Conservation (phyloP, 2,113 vertebrate species). For the Daboia siamensis region DNA sequence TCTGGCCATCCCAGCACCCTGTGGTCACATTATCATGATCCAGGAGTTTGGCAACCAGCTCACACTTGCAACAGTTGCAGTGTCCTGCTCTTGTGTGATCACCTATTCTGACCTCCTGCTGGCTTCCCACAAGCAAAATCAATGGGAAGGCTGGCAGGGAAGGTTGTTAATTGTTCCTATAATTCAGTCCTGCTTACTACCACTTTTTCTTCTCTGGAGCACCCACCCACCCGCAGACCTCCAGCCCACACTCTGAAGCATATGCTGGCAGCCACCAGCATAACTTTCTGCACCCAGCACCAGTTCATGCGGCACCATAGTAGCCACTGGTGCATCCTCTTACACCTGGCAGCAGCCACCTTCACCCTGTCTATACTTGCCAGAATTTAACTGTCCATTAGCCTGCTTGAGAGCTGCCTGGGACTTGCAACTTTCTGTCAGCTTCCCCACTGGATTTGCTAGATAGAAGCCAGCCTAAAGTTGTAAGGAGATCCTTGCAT, state of each 20-base stretch:
- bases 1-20: background rate
- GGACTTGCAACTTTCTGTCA: background rate
- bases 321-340: background rate
- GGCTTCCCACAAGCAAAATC: background rate
- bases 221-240: background rate
- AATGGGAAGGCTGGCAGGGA: background rate
- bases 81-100: background rate
- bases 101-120: background rate
- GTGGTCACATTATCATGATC: background rate
- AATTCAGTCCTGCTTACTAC: background rate
- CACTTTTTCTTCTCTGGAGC: background rate
- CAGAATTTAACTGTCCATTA: background rate
- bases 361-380: background rate
- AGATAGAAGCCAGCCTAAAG: background rate
- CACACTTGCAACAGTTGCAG: background rate
- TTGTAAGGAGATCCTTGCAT: background rate
- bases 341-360: background rate
- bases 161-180: background rate
- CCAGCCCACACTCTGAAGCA: background rate
- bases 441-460: background rate
- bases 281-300: background rate
- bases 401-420: background rate
- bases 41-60: background rate
- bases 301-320: background rate
- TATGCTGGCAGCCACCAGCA: background rate